Base-by-base conservation (phyloP, 1,140 invertebrate genomes). In the Lepidurus arcticus region DNA sequence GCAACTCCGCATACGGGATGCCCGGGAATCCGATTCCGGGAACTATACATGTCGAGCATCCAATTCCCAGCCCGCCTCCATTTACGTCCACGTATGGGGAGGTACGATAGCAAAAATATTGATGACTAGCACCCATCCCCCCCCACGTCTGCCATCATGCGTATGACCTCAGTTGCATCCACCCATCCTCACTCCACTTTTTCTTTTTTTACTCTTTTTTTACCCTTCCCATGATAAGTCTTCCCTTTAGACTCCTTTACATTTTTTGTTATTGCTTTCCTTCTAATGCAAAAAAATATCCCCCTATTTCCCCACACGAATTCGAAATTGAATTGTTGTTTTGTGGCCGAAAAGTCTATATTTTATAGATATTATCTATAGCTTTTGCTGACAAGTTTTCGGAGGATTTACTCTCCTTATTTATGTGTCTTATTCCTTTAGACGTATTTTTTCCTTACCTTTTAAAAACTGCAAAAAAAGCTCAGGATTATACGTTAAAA, bases 11-110 rank as follows among this genome's bases (percentile, higher is more conserved):
- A 78, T 80, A 13, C 53, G 53, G 45, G 73, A 76, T 74, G 80
- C 89, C 94, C 53, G 93, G 43, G 75, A 82, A 24, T 79, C 82
- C 11, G 83, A 84, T 76, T 77, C 79, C 74, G 83, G 84, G 11
- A 85, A 85, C 76, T 85, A 85, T 78, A 85, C 84, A 9, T 88
- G 87, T 79, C 80, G 84, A 79, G 86, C 87, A 2, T 84, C 85
- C 78, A 87, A 87, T 80, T 86, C 85, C 7, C 83, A 86, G 77
- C 83, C 85, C 21, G 84, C 85, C 78, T 85, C 85, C 42, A 86
- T 87, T 76, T 84, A 85, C 81, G 85, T 87, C 34, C 84, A 83
- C 77, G 84, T 86, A 13, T 80, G 83, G 11, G 82, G 82, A 81
- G 84, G 85, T 85, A 81, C 81, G 80, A 76, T 75, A 74, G 42